A percentile compares a stretch with the other conserved stretches of the same genome.
Conservation (phyloP, 2,113 vertebrate species). For the Otus sunia region DNA sequence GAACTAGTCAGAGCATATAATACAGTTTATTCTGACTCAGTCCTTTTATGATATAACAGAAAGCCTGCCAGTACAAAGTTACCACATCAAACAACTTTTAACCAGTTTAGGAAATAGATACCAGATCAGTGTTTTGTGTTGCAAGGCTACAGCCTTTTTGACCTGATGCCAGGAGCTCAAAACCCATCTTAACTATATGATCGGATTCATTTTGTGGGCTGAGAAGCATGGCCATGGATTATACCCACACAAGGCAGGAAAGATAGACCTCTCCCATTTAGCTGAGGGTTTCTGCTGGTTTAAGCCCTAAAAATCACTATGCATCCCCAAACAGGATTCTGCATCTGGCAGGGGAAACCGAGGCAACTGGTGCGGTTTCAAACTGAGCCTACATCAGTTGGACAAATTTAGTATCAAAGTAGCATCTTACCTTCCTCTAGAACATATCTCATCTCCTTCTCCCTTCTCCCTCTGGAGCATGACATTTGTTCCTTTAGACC, state of each 20-base stretch:
- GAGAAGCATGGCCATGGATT: neutral
- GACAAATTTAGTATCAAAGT: constrained; percentile 8
- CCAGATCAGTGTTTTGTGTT: neutral
- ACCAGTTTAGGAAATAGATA: neutral
- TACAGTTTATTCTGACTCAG: neutral
- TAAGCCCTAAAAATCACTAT: neutral
- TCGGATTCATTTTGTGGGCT: neutral
- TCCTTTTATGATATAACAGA: neutral
- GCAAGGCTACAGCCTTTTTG: neutral
- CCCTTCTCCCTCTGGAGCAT: neutral
- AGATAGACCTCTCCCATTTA: neutral
- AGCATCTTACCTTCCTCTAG: constrained; percentile 2
- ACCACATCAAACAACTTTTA: neutral
- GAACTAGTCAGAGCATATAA: neutral
- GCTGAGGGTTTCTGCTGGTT: neutral
- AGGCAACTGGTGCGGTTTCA: neutral
- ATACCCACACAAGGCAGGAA: neutral
- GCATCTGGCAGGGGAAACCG: neutral
- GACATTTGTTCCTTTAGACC: constrained; percentile 5
- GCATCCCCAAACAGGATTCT: neutral
- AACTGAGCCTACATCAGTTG: neutral
- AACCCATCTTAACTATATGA: neutral
- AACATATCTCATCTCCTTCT: constrained; percentile 4
- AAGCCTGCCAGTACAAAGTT: neutral
- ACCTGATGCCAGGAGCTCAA: neutral